phyloP scores from a whole-genome alignment of 2,113 vertebrate genomes.

The Engraulis encrasicolus region DNA sequence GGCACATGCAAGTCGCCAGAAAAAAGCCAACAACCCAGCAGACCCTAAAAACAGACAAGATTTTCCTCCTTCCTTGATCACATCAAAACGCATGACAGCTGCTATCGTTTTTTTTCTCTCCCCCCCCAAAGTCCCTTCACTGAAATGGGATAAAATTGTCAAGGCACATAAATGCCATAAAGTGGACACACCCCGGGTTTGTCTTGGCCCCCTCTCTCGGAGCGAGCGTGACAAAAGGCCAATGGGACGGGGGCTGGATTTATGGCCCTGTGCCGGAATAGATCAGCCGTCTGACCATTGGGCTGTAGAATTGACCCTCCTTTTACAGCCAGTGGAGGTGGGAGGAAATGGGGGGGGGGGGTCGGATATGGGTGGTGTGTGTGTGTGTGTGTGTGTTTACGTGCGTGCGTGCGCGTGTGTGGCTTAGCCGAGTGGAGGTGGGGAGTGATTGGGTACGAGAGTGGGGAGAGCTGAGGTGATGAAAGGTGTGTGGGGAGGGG shows the following conservation, averaged over 20 bases:
- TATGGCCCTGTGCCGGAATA: slow-evolving; percentile 63
- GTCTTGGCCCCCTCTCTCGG: not conserved
- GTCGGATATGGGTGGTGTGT: not conserved
- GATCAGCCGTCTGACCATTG: slow-evolving; percentile 69
- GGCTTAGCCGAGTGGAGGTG: not conserved
- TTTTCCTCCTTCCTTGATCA: slow-evolving; percentile 41
- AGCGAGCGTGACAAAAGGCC: not conserved
- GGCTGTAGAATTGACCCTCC: slow-evolving; percentile 66
- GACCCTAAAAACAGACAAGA: slow-evolving; percentile 37
- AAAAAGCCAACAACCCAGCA: not conserved
- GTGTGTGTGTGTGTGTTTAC: not conserved
- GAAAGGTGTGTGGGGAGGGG: not conserved
- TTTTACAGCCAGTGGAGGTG: slow-evolving; percentile 42
- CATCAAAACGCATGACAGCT: slow-evolving; percentile 57
- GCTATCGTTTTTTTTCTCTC: not conserved
- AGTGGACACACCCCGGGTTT: slow-evolving; percentile 40
- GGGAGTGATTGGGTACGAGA: not conserved
- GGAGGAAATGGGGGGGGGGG: no score
- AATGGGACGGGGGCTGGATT: slow-evolving; percentile 52
- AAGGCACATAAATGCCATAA: slow-evolving; percentile 42
- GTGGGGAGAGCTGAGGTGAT: no score
- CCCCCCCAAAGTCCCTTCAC: no score
- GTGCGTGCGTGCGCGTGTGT: not conserved
- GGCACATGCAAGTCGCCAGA: not conserved
- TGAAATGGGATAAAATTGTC: slow-evolving; percentile 43